Percentiles rank a stretch among this genome's conserved stretches.
phyloP scores from a whole-genome alignment of 2,113 vertebrate genomes.

The Nerophis ophidion region DNA sequence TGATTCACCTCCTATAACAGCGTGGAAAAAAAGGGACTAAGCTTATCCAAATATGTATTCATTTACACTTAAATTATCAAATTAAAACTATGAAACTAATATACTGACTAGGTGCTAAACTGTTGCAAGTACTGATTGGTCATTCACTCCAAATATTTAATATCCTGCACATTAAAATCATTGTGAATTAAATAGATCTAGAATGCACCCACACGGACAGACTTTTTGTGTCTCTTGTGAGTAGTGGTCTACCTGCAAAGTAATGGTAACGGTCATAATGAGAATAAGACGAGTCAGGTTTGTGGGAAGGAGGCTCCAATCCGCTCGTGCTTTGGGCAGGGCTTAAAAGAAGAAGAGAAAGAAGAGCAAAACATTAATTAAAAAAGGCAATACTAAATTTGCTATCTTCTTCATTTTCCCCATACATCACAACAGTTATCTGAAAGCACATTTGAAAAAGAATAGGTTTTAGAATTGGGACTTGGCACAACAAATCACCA shows the following conservation, averaged over 20 bases:
- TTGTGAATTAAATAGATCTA: not conserved
- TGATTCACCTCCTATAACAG: constrained; percentile 11
- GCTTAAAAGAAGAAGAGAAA: not conserved
- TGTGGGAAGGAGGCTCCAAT: constrained; percentile 34
- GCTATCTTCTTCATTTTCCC: too few species aligned
- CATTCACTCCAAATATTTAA: too few species aligned
- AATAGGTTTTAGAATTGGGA: too few species aligned
- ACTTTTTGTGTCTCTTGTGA: not conserved
- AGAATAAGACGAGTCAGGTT: constrained; percentile 28
- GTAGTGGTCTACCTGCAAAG: constrained; percentile 27
- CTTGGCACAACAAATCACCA: too few species aligned
- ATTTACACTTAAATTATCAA: not conserved
- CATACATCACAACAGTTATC: too few species aligned
- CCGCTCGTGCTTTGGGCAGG: constrained; percentile 40
- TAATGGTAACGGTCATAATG: constrained; percentile 26
- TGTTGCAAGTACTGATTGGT: not conserved
- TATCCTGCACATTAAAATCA: too few species aligned
- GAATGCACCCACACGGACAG: not conserved
- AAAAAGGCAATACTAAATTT: too few species aligned
- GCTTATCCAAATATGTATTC: not conserved
- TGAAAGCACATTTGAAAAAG: too few species aligned
- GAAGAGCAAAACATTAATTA: not conserved
- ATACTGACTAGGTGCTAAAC: not conserved
- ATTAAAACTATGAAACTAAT: not conserved
- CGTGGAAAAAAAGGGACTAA: not conserved